Evolutionary conservation across 2,113 vertebrate genomes (phyloP).

Genomic region (Ursus arctos): DNA sequence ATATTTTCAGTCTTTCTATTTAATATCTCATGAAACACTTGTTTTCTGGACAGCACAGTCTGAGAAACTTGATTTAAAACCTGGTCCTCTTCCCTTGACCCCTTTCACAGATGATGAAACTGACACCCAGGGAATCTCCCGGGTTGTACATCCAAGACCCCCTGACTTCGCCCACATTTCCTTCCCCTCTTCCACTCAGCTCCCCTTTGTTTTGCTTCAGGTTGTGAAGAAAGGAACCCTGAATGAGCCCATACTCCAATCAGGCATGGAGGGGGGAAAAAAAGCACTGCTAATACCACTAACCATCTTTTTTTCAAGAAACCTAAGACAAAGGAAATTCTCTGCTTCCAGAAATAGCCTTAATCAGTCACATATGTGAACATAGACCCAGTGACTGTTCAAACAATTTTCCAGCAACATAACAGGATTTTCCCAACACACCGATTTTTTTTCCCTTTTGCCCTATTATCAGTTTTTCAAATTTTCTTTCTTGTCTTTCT

Average conservation of each 20-base stretch:
- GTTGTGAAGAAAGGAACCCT: background rate
- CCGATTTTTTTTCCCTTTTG: conserved; percentile 56
- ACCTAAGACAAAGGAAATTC: conserved; percentile 78
- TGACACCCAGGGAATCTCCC: background rate
- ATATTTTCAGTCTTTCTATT: background rate
- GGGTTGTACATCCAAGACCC: background rate
- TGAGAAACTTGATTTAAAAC: background rate
- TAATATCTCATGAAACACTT: background rate
- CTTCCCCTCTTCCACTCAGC: background rate
- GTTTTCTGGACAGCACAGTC: background rate
- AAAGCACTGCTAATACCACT: conserved; percentile 5
- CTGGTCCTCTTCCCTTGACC: background rate
- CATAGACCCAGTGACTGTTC: conserved; percentile 38
- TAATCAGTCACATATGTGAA: conserved; percentile 77
- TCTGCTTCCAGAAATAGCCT: conserved; percentile 69
- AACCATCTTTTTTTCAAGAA: conserved; percentile 40
- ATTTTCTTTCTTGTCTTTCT: background rate
- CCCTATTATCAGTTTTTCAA: conserved; percentile 30
- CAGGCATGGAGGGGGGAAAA: background rate
- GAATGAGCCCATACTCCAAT: conserved; percentile 34
- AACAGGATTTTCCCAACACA: conserved; percentile 47
- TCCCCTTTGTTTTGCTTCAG: conserved; percentile 50
- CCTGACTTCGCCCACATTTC: background rate
- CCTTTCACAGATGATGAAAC: conserved; percentile 12
- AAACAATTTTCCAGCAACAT: conserved; percentile 36